These are phyloP conservation scores for Gopherus evgoodei DNA, from an alignment of 2,113 vertebrate genomes.

Conservation along the genomic window DNA sequence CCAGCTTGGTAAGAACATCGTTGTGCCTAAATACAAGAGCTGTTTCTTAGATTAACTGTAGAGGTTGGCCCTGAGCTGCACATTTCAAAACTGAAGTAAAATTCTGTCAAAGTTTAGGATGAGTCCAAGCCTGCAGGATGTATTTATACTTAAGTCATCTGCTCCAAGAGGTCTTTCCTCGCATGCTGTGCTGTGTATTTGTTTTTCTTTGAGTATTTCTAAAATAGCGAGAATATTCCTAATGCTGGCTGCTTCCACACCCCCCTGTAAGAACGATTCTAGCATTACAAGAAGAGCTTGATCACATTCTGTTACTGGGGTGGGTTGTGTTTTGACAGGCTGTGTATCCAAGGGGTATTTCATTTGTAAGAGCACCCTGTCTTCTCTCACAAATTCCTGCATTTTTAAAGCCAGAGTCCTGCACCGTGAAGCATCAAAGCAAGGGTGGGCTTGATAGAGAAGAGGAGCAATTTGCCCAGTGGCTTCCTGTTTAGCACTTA, in stretches of 20 bases:
- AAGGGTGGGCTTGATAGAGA: neutral
- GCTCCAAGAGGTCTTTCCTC: neutral
- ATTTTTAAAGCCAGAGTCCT: neutral
- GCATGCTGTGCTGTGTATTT: fast-evolving
- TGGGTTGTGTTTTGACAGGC: neutral
- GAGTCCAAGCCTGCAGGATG: neutral
- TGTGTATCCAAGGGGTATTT: neutral
- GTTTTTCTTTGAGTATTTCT: neutral
- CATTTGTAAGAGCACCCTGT: neutral
- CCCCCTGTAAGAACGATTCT: neutral
- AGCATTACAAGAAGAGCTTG: neutral
- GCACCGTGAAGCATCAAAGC: neutral
- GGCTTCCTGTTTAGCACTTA: neutral
- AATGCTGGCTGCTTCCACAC: neutral
- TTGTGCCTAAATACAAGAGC: fast-evolving
- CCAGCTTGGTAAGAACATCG: slow-evolving; percentile 89
- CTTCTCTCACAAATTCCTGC: neutral
- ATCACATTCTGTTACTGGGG: neutral
- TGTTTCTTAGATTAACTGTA: neutral
- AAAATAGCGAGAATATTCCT: neutral
- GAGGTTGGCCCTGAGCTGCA: neutral
- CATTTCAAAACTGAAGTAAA: neutral
- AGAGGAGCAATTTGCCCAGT: neutral
- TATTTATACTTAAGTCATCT: fast-evolving
- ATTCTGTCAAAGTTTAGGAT: neutral